These are phyloP conservation scores for Oryzias curvinotus DNA, from an alignment of 2,113 vertebrate genomes.

Conservation along the genomic window DNA sequence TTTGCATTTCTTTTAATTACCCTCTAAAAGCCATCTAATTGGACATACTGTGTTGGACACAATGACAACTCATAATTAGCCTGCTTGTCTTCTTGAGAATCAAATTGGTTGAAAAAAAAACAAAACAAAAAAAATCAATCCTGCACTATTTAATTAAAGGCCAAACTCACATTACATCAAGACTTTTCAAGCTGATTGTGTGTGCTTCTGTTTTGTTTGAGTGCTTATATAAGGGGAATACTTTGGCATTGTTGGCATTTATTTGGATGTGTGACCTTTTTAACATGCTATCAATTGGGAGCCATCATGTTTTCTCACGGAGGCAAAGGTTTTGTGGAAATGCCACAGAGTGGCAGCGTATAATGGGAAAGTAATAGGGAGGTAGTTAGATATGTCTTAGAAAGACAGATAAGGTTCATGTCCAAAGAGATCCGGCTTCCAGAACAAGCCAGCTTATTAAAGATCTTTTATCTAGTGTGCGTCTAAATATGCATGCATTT, in stretches of 20 bases:
- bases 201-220: conserved; percentile 59
- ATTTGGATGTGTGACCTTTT: conserved; percentile 82
- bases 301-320: conserved; percentile 60
- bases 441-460: conserved; percentile 21
- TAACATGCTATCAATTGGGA: conserved; percentile 77
- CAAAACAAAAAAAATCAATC: conserved; percentile 66
- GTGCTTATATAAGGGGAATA: conserved; percentile 64
- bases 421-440: conserved; percentile 19
- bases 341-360: conserved; percentile 59
- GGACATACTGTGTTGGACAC: conserved; percentile 28
- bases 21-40: conserved; percentile 49
- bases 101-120: conserved; percentile 36
- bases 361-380: conserved; percentile 64
- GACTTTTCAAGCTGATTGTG: conserved; percentile 43
- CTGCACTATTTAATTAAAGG: conserved; percentile 77
- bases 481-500: neutral
- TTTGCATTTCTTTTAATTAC: conserved; percentile 42
- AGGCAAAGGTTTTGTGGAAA: conserved; percentile 74
- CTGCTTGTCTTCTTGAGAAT: conserved; percentile 38
- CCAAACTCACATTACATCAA: conserved; percentile 69
- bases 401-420: conserved; percentile 40
- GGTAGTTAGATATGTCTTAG: conserved; percentile 51
- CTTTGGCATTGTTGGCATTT: conserved; percentile 81
- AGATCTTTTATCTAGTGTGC: neutral
- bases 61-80: conserved; percentile 51